A percentile compares a stretch with the other conserved stretches of the same genome.
phyloP scores from a whole-genome alignment of 2,113 vertebrate genomes.

The Megaleporinus macrocephalus region DNA sequence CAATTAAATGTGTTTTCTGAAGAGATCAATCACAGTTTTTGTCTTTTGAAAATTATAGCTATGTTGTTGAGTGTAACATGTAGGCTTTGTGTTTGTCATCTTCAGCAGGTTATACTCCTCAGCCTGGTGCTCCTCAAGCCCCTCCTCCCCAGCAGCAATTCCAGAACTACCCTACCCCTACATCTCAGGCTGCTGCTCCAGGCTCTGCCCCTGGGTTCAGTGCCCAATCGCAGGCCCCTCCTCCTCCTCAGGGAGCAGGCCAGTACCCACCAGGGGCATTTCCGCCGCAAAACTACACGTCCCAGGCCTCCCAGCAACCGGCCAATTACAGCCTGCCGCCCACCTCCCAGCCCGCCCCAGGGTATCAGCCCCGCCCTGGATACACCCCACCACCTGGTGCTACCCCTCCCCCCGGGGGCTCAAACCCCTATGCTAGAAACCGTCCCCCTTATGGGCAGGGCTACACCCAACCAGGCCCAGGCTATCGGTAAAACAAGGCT shows the following conservation, averaged over 20 bases:
- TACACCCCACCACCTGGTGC: conserved; percentile 88
- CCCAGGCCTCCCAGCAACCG: conserved; percentile 86
- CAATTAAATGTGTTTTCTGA: no score
- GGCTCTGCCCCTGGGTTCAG: conserved; percentile 75
- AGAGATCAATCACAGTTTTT: no score
- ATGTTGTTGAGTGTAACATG: neutral
- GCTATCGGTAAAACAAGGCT: conserved; percentile 87
- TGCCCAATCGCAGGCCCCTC: conserved; percentile 77
- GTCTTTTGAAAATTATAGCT: neutral
- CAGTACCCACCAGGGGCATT: conserved; percentile 89
- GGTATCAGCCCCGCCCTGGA: conserved; percentile 87
- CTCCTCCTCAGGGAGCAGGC: conserved; percentile 83
- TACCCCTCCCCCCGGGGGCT: conserved; percentile 85
- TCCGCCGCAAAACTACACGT: conserved; percentile 89
- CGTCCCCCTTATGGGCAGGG: conserved; percentile 91
- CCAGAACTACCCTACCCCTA: conserved; percentile 86
- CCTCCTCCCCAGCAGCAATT: conserved; percentile 89
- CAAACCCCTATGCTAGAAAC: conserved; percentile 93
- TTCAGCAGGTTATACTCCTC: conserved; percentile 87
- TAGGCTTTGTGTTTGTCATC: neutral
- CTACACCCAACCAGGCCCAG: conserved; percentile 93
- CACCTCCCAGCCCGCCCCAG: conserved; percentile 79
- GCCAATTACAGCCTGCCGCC: conserved; percentile 87
- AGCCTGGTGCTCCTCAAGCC: conserved; percentile 84
- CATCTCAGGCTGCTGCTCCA: conserved; percentile 81